phyloP scores from a whole-genome alignment of 2,888 invertebrate species.

The Eurytoma adleriae region DNA sequence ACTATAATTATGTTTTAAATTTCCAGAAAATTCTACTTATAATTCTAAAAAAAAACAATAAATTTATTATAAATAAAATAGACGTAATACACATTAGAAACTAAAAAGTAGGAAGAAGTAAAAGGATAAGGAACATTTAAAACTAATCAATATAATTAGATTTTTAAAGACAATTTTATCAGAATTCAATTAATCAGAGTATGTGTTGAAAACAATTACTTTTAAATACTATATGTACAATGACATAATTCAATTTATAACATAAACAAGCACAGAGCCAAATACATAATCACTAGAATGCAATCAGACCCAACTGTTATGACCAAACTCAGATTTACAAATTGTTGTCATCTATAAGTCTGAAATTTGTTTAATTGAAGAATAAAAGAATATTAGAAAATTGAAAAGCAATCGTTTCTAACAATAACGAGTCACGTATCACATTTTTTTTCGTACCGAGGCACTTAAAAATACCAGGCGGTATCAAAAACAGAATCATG shows the following conservation, averaged over 20 bases:
- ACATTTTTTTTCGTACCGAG: slow-evolving; percentile 46
- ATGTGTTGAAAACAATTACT: slow-evolving; percentile 41
- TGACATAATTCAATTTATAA: slow-evolving; percentile 31
- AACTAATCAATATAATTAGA: slow-evolving; percentile 25
- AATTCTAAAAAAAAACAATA: slow-evolving; percentile 17
- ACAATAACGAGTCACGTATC: slow-evolving; percentile 44
- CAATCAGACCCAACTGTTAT: slow-evolving; percentile 37
- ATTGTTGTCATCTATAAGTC: slow-evolving; percentile 6
- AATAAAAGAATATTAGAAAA: slow-evolving; percentile 40
- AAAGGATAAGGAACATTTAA: slow-evolving; percentile 29
- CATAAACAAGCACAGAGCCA: slow-evolving; percentile 38
- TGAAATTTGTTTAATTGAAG: slow-evolving; percentile 24
- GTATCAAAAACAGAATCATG: slow-evolving; percentile 46
- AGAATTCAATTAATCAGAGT: slow-evolving; percentile 33
- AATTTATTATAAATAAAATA: slow-evolving; percentile 34
- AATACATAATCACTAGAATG: slow-evolving; percentile 38
- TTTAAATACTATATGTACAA: slow-evolving; percentile 53
- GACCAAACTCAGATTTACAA: slow-evolving; percentile 23
- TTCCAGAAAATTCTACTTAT: slow-evolving; percentile 27
- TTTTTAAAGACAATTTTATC: slow-evolving; percentile 44
- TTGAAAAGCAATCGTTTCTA: slow-evolving; percentile 39
- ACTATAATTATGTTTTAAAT: slow-evolving; percentile 10
- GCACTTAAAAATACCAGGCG: slow-evolving; percentile 39
- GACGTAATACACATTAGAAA: slow-evolving; percentile 1
- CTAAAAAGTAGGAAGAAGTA: slow-evolving; percentile 23